These are phyloP conservation scores for Idaea dimidiata DNA, from an alignment of 2,888 invertebrate species.

Conservation along the genomic window DNA sequence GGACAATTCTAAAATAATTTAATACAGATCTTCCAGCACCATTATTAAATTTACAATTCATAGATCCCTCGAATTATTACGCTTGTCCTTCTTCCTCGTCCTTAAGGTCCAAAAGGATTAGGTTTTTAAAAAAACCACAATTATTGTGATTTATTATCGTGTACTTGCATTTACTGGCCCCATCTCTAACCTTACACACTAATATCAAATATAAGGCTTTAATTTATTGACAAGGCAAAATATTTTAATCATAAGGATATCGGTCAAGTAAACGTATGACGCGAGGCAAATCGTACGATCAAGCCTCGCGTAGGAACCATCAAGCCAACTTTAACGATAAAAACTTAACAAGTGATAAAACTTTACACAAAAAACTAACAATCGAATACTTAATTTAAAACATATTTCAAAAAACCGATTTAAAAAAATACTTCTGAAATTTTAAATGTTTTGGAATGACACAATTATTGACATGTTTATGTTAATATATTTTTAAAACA, in stretches of 20 bases:
- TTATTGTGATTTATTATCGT: conserved; percentile 22
- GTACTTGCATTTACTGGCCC: conserved; percentile 60
- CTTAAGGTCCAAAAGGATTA: conserved; percentile 31
- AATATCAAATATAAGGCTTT: conserved; percentile 57
- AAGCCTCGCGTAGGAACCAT: conserved; percentile 55
- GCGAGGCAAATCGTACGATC: background rate
- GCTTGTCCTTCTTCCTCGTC: conserved; percentile 28
- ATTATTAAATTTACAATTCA: conserved; percentile 49
- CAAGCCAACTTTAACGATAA: conserved; percentile 41
- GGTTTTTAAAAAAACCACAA: conserved; percentile 33
- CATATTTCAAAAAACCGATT: conserved; percentile 41
- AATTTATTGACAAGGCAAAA: conserved; percentile 60
- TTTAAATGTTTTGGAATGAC: conserved; percentile 53
- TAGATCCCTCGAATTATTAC: conserved; percentile 38
- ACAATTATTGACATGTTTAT: conserved; percentile 48
- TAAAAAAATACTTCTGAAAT: conserved; percentile 42
- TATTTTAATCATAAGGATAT: conserved; percentile 41
- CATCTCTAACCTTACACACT: conserved; percentile 62
- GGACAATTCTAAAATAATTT: conserved; percentile 49
- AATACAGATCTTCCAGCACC: conserved; percentile 78
- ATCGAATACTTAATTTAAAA: conserved; percentile 45
- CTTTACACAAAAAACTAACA: conserved; percentile 58
- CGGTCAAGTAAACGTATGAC: conserved; percentile 16
- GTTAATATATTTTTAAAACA: conserved; percentile 22
- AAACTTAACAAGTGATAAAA: conserved; percentile 67